These are phyloP conservation scores for Pristionchus exspectatus DNA, from an alignment of 2,888 invertebrate genomes.

Conservation along the genomic window DNA sequence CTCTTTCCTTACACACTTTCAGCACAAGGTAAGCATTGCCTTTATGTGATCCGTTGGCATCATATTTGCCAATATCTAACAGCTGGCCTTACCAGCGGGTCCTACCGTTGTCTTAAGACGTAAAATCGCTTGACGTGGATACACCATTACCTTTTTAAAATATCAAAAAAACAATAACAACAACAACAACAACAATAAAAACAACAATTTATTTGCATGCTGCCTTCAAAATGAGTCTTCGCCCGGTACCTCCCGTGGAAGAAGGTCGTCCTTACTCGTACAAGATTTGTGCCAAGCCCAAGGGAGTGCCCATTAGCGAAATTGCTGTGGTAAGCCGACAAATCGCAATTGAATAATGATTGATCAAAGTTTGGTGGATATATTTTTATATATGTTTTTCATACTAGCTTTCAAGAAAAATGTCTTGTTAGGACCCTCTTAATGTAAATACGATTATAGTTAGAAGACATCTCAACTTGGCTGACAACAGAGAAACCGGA, in stretches of 20 bases:
- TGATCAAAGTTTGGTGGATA: too few species aligned
- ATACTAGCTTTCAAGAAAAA: neutral
- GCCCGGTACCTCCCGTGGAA: conserved; percentile 64
- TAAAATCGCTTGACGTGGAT: too few species aligned
- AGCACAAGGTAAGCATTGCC: conserved; percentile 61
- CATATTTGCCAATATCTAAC: too few species aligned
- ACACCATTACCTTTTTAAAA: too few species aligned
- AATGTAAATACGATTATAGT: conserved; percentile 55
- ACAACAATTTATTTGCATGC: conserved; percentile 40
- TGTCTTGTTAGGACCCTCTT: neutral
- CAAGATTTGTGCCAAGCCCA: conserved; percentile 71
- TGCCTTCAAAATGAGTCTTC: conserved; percentile 60
- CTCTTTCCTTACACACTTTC: conserved; percentile 68
- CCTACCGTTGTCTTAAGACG: too few species aligned
- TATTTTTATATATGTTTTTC: neutral
- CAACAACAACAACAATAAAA: too few species aligned
- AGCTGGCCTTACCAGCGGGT: too few species aligned
- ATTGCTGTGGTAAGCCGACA: conserved; percentile 59
- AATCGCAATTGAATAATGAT: too few species aligned
- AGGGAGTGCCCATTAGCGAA: conserved; percentile 57
- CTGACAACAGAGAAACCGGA: conserved; percentile 72
- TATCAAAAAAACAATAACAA: too few species aligned
- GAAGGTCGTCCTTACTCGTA: conserved; percentile 58
- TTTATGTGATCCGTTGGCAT: neutral
- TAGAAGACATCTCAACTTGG: conserved; percentile 73